Percentiles rank a stretch among this genome's conserved stretches.
Conservation (phyloP, 2,113 vertebrate genomes). For the Oreotrochilus melanogaster region DNA sequence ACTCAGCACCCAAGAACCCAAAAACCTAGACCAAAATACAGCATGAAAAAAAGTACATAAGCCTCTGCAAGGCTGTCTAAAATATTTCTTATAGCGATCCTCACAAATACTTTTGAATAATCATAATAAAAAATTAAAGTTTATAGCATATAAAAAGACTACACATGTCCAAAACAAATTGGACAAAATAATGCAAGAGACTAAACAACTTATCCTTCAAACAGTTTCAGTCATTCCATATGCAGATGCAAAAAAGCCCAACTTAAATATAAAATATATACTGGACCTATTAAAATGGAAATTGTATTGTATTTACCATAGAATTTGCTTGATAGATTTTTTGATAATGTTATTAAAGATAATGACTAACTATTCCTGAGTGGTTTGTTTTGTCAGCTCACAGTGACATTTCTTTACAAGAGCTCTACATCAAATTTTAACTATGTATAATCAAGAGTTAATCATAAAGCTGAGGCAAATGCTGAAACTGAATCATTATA, state of each 20-base stretch:
- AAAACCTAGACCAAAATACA: neutral
- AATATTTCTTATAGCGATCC: neutral
- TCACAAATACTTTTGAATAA: neutral
- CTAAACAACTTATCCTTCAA: neutral
- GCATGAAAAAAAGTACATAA: neutral
- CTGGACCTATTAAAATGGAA: neutral
- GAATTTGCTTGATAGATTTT: neutral
- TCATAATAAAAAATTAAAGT: neutral
- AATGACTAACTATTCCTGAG: neutral
- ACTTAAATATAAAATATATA: neutral
- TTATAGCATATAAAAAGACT: neutral
- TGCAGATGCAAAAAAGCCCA: neutral
- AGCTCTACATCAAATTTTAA: neutral
- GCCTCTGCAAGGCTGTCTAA: neutral
- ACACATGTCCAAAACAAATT: neutral
- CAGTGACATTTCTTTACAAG: neutral
- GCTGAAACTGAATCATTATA: neutral
- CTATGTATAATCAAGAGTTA: neutral
- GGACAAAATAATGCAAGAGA: neutral
- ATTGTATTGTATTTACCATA: neutral
- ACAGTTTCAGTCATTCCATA: neutral
- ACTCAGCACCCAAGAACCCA: neutral
- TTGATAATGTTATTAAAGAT: slow-evolving; percentile 2
- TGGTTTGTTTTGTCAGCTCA: neutral
- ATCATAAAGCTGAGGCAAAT: neutral